Conservation (phyloP, 2,797 vertebrate species). For the Hyperoplus lanceolatus region DNA sequence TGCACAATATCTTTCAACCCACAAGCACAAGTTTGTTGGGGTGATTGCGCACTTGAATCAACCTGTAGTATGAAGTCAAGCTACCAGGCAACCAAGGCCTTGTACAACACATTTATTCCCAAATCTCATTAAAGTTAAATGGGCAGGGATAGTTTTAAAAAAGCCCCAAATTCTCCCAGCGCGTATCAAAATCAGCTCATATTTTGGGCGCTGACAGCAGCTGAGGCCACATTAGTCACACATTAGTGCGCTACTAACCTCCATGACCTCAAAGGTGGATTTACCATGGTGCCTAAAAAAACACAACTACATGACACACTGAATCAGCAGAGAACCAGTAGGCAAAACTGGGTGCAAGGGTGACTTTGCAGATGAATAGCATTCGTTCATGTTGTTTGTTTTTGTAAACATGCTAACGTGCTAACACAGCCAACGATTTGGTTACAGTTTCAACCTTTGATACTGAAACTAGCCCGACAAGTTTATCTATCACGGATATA, state of each 20-base stretch:
- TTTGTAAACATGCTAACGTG: background rate
- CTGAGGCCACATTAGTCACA: slow-evolving; percentile 45
- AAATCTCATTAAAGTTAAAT: slow-evolving; percentile 6
- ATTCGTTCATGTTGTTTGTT: slow-evolving; percentile 9
- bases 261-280: slow-evolving; percentile 37
- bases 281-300: slow-evolving; percentile 27
- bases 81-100: background rate
- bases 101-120: background rate
- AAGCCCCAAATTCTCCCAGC: slow-evolving; percentile 28
- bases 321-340: slow-evolving; percentile 22
- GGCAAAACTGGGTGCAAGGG: slow-evolving; percentile 3
- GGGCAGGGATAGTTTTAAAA: slow-evolving; percentile 3
- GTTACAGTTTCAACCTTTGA: slow-evolving; percentile 30
- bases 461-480: slow-evolving; percentile 8
- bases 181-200: slow-evolving; percentile 17
- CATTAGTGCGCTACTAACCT: slow-evolving; percentile 32
- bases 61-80: background rate
- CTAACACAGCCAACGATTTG: background rate
- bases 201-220: slow-evolving; percentile 43
- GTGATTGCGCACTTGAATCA: background rate
- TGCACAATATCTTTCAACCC: slow-evolving; percentile 2
- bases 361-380: slow-evolving; percentile 13
- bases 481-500: slow-evolving; percentile 33
- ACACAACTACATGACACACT: slow-evolving; percentile 15
- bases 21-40: background rate